Percentiles rank a stretch among this genome's conserved stretches.
phyloP scores from a whole-genome alignment of 2,888 invertebrate genomes.

The Flexamia atlantica region DNA sequence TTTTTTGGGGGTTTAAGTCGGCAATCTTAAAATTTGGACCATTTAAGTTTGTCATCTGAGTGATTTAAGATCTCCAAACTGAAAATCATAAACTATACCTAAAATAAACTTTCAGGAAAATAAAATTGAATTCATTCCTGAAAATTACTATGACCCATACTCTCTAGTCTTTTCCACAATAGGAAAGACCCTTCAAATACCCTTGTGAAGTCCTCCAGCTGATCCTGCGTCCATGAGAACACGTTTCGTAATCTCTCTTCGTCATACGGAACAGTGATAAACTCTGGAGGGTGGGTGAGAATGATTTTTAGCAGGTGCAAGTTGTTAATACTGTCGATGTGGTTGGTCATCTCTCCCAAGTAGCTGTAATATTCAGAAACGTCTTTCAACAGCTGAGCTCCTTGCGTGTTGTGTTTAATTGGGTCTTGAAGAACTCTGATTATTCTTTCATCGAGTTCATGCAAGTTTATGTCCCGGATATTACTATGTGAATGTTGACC shows the following conservation, averaged over 20 bases:
- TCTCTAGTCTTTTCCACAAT: conserved; percentile 41
- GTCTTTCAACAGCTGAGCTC: conserved; percentile 20
- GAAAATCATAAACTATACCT: too few relatives aligned
- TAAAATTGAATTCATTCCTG: not conserved
- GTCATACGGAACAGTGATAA: not conserved
- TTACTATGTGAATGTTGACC: not conserved
- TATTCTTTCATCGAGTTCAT: conserved; percentile 46
- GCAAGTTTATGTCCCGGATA: conserved; percentile 28
- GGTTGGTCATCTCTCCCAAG: conserved; percentile 13
- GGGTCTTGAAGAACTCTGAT: not conserved
- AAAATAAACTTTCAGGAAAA: too few relatives aligned
- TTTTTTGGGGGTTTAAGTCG: too few relatives aligned
- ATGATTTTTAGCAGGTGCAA: conserved; percentile 17
- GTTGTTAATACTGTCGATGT: conserved; percentile 11
- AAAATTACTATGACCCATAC: conserved; percentile 6
- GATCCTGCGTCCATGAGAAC: conserved; percentile 39
- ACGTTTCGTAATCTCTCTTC: not conserved
- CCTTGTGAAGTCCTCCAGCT: not conserved
- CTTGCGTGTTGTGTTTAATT: not conserved
- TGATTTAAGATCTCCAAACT: too few relatives aligned
- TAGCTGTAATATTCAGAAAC: conserved; percentile 35
- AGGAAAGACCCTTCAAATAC: conserved; percentile 17
- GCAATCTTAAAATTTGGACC: too few relatives aligned
- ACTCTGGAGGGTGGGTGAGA: conserved; percentile 37
- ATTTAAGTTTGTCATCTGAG: too few relatives aligned